These are phyloP conservation scores for Acronicta aceris DNA, from an alignment of 2,888 invertebrate genomes.

Conservation along the genomic window DNA sequence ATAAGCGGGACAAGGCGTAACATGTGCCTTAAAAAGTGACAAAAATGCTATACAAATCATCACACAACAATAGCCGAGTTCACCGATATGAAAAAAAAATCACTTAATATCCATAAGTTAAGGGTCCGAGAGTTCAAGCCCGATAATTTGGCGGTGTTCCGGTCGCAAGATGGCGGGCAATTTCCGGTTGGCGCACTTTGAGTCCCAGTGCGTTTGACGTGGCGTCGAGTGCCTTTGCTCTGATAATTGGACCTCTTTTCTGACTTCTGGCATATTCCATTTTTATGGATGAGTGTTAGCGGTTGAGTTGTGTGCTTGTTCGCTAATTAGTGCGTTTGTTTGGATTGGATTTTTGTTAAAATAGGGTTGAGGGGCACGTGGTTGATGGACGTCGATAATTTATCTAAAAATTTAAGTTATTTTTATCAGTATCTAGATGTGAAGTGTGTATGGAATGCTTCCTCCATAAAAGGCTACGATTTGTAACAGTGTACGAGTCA, in stretches of 20 bases:
- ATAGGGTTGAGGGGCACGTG: neutral
- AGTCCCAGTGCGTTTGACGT: slow-evolving; percentile 40
- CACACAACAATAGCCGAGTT: neutral
- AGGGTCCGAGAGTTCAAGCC: slow-evolving; percentile 14
- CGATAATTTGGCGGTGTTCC: slow-evolving; percentile 56
- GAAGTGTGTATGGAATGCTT: too few relatives aligned
- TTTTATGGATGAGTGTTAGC: slow-evolving; percentile 1
- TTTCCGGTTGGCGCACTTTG: slow-evolving; percentile 28
- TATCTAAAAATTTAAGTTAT: neutral
- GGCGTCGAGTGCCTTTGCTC: slow-evolving; percentile 33
- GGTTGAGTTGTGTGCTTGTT: slow-evolving; percentile 1
- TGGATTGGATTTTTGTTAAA: neutral
- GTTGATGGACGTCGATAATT: neutral
- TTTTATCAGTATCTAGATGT: too few relatives aligned
- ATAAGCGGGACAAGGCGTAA: too few relatives aligned
- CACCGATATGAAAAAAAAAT: neutral
- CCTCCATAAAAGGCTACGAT: too few relatives aligned
- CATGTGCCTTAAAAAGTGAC: neutral
- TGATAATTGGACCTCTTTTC: slow-evolving; percentile 36
- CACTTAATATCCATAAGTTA: slow-evolving; percentile 1
- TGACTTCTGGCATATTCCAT: slow-evolving; percentile 4
- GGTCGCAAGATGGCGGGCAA: slow-evolving; percentile 37
- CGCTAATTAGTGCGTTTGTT: slow-evolving; percentile 2
- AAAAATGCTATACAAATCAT: neutral
- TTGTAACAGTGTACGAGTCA: too few relatives aligned